Evolutionary conservation across 2,797 vertebrate species (phyloP).

Genomic region (Halcyon badia): DNA sequence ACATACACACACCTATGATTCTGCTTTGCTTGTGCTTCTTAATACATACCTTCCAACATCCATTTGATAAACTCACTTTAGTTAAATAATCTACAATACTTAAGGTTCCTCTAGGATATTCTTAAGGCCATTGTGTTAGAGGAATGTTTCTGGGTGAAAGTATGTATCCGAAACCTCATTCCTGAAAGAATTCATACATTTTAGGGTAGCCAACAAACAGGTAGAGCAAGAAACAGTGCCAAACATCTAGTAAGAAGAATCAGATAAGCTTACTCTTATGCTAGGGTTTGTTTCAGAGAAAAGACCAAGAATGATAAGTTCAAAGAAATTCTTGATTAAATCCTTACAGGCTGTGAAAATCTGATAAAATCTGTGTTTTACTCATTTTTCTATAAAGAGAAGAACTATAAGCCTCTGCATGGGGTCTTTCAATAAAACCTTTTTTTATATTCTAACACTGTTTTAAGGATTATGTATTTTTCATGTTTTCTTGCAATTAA

Average conservation of each 20-base stretch:
- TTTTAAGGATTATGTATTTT: neutral
- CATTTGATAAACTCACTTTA: neutral
- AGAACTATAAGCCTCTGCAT: neutral
- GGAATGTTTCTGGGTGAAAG: neutral
- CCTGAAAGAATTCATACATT: neutral
- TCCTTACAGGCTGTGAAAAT: neutral
- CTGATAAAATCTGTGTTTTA: neutral
- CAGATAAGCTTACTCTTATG: neutral
- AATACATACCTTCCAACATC: neutral
- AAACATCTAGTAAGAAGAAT: neutral
- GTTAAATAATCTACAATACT: neutral
- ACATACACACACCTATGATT: neutral
- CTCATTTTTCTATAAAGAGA: neutral
- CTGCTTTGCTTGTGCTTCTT: neutral
- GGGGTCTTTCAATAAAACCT: neutral
- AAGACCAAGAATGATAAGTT: neutral
- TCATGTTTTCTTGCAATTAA: neutral
- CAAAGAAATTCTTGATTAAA: neutral
- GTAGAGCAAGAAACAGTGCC: constrained; percentile 3
- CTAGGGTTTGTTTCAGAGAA: neutral
- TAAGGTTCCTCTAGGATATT: neutral
- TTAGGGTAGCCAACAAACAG: neutral
- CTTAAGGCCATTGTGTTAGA: neutral
- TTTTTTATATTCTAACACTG: neutral
- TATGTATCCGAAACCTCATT: neutral